Conservation (phyloP, 2,113 vertebrate genomes). For the Menura novaehollandiae region DNA sequence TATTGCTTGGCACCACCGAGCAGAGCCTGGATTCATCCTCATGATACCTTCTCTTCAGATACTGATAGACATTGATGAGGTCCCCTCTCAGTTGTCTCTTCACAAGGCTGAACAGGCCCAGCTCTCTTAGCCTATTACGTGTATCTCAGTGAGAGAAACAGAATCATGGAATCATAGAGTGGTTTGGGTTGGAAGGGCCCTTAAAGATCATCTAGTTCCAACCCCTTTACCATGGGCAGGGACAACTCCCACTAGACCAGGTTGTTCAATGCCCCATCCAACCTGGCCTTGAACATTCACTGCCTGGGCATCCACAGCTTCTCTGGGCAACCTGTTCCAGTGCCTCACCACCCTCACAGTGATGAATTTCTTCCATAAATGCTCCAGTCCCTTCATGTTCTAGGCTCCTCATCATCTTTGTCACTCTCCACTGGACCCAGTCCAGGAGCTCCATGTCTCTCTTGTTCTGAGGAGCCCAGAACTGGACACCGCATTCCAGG, state of each 20-base stretch:
- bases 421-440: fast-evolving
- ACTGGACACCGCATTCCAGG: background rate
- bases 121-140: background rate
- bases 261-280: background rate
- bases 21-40: background rate
- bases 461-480: background rate
- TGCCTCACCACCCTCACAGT: background rate
- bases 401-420: background rate
- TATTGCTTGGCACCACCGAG: background rate
- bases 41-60: background rate
- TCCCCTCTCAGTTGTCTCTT: background rate
- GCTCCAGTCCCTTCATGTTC: background rate
- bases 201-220: background rate
- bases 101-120: background rate
- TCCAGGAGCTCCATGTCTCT: background rate
- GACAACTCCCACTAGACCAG: background rate
- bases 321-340: background rate
- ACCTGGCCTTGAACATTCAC: background rate
- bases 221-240: too few species aligned
- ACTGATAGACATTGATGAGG: background rate
- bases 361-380: background rate
- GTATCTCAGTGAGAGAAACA: background rate
- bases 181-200: background rate
- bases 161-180: background rate
- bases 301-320: background rate